Percentiles rank a stretch among this genome's conserved stretches.
Evolutionary conservation across 2,797 vertebrate species (phyloP).

Genomic region (Antennarius maculatus): DNA sequence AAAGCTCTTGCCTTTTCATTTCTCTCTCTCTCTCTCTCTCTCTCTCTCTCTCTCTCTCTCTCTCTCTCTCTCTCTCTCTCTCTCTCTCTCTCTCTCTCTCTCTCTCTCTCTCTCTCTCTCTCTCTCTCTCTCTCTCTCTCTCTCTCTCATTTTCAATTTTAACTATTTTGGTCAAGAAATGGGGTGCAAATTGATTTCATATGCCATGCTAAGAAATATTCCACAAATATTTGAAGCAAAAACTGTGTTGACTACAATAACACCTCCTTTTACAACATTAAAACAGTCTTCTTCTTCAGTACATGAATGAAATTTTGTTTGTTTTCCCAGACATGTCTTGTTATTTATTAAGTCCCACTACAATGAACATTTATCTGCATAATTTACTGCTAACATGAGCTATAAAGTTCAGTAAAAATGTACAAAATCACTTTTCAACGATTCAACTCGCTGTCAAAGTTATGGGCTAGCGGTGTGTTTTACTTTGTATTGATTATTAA

Average conservation of each 20-base stretch:
- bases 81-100: constrained; percentile 17
- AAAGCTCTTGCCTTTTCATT: constrained; percentile 78
- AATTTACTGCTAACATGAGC: background rate
- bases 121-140: constrained; percentile 10
- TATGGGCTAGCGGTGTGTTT: background rate
- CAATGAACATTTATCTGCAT: no score
- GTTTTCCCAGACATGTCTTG: background rate
- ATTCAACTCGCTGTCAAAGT: background rate
- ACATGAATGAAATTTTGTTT: no score
- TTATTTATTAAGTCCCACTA: no score
- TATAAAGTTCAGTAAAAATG: background rate
- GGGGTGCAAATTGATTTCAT: background rate
- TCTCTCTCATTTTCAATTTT: constrained; percentile 11
- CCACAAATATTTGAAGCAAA: background rate
- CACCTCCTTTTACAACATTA: no score
- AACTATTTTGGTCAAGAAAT: background rate
- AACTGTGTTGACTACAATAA: background rate
- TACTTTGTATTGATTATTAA: no score
- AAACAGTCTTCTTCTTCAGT: no score
- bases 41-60: constrained; percentile 12
- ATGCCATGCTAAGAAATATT: background rate
- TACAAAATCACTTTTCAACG: background rate
- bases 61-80: constrained; percentile 16
- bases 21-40: constrained; percentile 30
- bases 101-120: constrained; percentile 12